Percentiles rank a stretch among this genome's conserved stretches.
These are phyloP conservation scores for Timema podura DNA, from an alignment of 2,888 invertebrate genomes.

Conservation along the genomic window DNA sequence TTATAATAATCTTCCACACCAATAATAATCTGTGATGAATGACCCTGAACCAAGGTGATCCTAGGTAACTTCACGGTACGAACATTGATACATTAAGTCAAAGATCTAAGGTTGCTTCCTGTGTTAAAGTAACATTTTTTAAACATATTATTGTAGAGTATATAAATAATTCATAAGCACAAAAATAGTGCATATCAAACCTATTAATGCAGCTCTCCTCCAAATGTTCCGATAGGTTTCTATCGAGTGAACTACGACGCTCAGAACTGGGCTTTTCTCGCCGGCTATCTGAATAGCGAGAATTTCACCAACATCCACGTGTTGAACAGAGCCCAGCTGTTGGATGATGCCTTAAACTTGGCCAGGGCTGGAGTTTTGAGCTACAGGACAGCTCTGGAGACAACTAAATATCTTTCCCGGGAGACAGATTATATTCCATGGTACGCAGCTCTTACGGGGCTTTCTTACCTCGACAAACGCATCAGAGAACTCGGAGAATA, in stretches of 20 bases:
- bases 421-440: constrained; percentile 66
- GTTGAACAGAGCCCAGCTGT: constrained; percentile 62
- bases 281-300: constrained; percentile 44
- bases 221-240: constrained; percentile 47
- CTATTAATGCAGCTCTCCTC: too few relatives aligned
- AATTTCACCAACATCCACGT: constrained; percentile 49
- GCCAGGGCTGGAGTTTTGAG: constrained; percentile 56
- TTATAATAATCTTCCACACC: too few relatives aligned
- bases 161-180: too few relatives aligned
- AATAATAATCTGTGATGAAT: too few relatives aligned
- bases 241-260: constrained; percentile 60
- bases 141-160: too few relatives aligned
- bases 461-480: constrained; percentile 40
- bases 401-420: constrained; percentile 59
- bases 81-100: too few relatives aligned
- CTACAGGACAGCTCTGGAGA: constrained; percentile 57
- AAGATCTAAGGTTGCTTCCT: too few relatives aligned
- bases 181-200: too few relatives aligned
- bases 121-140: too few relatives aligned
- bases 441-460: constrained; percentile 53
- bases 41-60: too few relatives aligned
- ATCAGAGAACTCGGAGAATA: constrained; percentile 13
- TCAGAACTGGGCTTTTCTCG: constrained; percentile 54
- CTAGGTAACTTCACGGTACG: too few relatives aligned
- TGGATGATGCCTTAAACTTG: constrained; percentile 67